Evolutionary conservation across 2,797 vertebrate genomes (phyloP), one percentile per base, ranked within the genome.

Genomic region (Eulemur mongoz): DNA sequence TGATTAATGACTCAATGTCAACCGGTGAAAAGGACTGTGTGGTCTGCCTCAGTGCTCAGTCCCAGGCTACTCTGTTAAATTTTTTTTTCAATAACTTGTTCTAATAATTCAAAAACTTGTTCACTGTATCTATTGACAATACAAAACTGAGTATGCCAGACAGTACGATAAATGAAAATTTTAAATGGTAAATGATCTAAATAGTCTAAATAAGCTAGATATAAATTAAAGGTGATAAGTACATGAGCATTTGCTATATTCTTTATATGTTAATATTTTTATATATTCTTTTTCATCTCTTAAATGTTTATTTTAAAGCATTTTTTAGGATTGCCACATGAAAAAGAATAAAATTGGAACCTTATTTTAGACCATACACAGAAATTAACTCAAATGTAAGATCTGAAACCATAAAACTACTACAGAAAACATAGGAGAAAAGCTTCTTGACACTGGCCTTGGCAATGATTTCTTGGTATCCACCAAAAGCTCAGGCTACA

Each of bases 131-230:
- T 78, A 12, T 43, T 81, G 25, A 92, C 23, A 86, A 93, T 35
- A 89, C 61, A 97, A 65, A 78, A 7, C 72, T 91, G 7, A 95
- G 38, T 43, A 73, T 18, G 17, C 25, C 52, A 96, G 40, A 93
- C 17, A 88, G 67, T 61, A 91, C 17, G 80, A 78, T 61, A 96
- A 94, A 78, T n/a, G 45, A 93, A 96, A 72, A 92, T 30, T 92
- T 48, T 27, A 92, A 84, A 88, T 22, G 27, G 12, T 73, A 88
- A 96, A 92, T 65, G 65, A 92, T 65, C 25, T 35, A 89, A 91
- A 95, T 23, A 57, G 54, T 57, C 54, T 57, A 57, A 83, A 59
- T 9, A 93, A 82, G 61, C 40, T 75, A 95, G 52, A 91, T 40
- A 91, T 50, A 89, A 85, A 75, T 85, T 85, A 73, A 92, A 25